Percentiles rank a stretch among this genome's conserved stretches.
These are phyloP conservation scores for Crossocerus cetratus DNA, from an alignment of 2,888 invertebrate genomes.

Conservation along the genomic window DNA sequence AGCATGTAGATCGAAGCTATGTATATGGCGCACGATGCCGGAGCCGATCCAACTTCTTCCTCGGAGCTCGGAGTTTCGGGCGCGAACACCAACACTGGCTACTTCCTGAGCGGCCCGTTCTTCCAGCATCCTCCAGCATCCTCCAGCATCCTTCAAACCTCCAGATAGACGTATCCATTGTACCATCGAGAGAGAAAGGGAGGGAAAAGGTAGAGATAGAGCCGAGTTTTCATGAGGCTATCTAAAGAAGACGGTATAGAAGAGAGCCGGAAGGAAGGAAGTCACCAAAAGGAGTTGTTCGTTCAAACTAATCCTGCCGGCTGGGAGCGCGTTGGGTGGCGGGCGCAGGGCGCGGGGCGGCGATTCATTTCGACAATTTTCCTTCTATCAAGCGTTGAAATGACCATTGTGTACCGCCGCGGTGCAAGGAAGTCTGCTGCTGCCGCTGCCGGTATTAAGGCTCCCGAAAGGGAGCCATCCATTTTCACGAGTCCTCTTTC, in stretches of 20 bases:
- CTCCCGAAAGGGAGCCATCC: neutral
- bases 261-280: neutral
- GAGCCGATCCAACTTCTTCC: neutral
- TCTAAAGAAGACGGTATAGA: neutral
- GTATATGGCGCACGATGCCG: too few relatives aligned
- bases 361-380: constrained; percentile 12
- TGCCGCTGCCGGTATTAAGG: neutral
- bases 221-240: neutral
- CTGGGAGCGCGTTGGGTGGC: neutral
- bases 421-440: too few relatives aligned
- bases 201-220: too few relatives aligned
- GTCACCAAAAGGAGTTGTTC: neutral
- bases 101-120: constrained; percentile 9
- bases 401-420: constrained; percentile 8
- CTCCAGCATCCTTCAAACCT: constrained; percentile 7
- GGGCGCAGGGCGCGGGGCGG: too few relatives aligned
- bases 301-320: constrained; percentile 12
- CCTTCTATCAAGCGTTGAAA: constrained; percentile 9
- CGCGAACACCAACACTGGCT: neutral
- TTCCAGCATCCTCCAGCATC: constrained; percentile 12
- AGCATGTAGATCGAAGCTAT: neutral
- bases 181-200: neutral
- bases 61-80: constrained; percentile 13
- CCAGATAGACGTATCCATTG: neutral
- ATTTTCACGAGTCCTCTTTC: constrained; percentile 6